Conservation (phyloP, 2,888 invertebrate species). For the Eilema caniola region DNA sequence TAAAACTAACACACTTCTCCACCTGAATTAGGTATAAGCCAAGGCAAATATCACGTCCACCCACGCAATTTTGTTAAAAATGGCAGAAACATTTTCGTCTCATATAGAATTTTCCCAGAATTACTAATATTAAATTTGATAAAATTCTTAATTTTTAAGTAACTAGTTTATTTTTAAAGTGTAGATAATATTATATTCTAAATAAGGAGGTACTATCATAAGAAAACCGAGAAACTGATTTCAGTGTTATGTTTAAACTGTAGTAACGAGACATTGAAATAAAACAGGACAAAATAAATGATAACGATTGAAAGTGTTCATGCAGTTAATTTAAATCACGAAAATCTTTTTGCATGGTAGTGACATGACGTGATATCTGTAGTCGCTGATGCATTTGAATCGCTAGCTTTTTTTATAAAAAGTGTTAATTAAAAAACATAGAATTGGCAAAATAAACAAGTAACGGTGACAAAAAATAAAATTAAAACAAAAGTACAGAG, state of each 20-base stretch:
- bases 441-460: not conserved
- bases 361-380: constrained; percentile 34
- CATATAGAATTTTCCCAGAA: too few relatives aligned
- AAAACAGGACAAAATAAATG: not conserved
- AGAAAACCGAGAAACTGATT: not conserved
- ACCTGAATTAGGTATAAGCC: too few relatives aligned
- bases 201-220: too few relatives aligned
- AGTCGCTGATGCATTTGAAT: constrained; percentile 30
- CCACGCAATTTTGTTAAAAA: too few relatives aligned
- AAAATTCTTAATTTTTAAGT: too few relatives aligned
- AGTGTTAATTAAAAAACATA: not conserved
- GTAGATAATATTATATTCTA: too few relatives aligned
- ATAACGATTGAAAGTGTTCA: not conserved
- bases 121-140: too few relatives aligned
- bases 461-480: not conserved
- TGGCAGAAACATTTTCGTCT: too few relatives aligned
- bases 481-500: not conserved
- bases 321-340: not conserved
- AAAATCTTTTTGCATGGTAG: constrained; percentile 18
- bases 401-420: constrained; percentile 28
- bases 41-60: too few relatives aligned
- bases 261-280: not conserved
- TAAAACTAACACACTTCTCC: too few relatives aligned
- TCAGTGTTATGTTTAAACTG: not conserved
- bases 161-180: too few relatives aligned